Conservation (phyloP, 2,113 vertebrate species). For the Tiliqua scincoides region DNA sequence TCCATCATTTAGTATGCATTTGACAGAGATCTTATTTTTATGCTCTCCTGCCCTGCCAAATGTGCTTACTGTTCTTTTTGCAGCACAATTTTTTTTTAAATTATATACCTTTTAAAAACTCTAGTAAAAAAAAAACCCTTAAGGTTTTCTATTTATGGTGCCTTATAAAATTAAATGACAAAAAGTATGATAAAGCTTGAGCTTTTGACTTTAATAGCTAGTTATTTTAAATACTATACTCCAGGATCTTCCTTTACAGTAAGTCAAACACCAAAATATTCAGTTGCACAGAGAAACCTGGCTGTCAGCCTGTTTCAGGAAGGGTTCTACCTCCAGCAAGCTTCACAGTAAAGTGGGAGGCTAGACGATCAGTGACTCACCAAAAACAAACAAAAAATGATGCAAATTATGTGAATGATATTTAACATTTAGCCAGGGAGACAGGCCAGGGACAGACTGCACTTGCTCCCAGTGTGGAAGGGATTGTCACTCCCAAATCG, state of each 20-base stretch:
- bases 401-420: not conserved
- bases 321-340: not conserved
- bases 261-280: not conserved
- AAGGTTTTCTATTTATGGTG: slow-evolving; percentile 44
- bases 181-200: slow-evolving; percentile 59
- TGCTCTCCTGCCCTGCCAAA: slow-evolving; percentile 69
- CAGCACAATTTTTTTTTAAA: too few relatives aligned
- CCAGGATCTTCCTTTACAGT: slow-evolving; percentile 19
- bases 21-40: slow-evolving; percentile 74
- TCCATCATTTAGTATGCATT: slow-evolving; percentile 75
- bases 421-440: too few relatives aligned
- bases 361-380: not conserved
- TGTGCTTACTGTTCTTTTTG: slow-evolving; percentile 66
- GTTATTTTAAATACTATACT: slow-evolving; percentile 57
- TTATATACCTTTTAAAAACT: slow-evolving; percentile 62
- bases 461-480: too few relatives aligned
- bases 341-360: not conserved
- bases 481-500: too few relatives aligned
- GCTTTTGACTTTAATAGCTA: slow-evolving; percentile 64
- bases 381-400: too few relatives aligned
- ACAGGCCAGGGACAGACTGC: too few relatives aligned
- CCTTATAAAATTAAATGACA: slow-evolving; percentile 68
- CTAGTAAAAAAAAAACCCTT: not conserved
- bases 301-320: not conserved
- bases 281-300: not conserved